phyloP scores from a whole-genome alignment of 2,797 vertebrate species.

The Phrynocephalus guinanensis region DNA sequence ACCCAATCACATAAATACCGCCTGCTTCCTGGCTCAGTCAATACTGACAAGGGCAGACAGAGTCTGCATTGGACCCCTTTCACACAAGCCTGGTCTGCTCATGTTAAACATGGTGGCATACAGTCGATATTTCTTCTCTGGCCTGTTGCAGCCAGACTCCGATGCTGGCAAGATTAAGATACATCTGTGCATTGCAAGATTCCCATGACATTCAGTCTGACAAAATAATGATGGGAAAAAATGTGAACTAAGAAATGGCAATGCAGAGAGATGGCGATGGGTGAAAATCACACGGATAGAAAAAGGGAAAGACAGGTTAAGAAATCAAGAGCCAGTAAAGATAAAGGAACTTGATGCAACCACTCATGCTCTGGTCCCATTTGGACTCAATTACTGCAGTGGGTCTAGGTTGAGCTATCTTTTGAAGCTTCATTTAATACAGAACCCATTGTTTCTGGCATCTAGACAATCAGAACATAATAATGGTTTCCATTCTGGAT shows the following conservation, averaged over 20 bases:
- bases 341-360: neutral
- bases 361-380: neutral
- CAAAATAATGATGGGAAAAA: neutral
- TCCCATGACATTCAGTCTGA: neutral
- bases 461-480: neutral
- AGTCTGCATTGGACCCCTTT: neutral
- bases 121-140: neutral
- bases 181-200: neutral
- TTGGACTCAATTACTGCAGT: neutral
- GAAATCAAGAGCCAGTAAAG: neutral
- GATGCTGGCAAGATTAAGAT: neutral
- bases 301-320: neutral
- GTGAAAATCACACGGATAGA: neutral
- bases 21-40: neutral
- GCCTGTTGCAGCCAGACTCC: neutral
- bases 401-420: neutral
- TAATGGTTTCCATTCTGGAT: too few relatives aligned
- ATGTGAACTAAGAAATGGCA: neutral
- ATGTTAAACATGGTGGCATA: neutral
- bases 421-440: neutral
- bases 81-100: neutral
- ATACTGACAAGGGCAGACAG: neutral
- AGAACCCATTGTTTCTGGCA: neutral
- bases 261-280: neutral
- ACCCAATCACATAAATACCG: neutral